phyloP scores from a whole-genome alignment of 2,113 vertebrate genomes.

The Myotis brandtii region DNA sequence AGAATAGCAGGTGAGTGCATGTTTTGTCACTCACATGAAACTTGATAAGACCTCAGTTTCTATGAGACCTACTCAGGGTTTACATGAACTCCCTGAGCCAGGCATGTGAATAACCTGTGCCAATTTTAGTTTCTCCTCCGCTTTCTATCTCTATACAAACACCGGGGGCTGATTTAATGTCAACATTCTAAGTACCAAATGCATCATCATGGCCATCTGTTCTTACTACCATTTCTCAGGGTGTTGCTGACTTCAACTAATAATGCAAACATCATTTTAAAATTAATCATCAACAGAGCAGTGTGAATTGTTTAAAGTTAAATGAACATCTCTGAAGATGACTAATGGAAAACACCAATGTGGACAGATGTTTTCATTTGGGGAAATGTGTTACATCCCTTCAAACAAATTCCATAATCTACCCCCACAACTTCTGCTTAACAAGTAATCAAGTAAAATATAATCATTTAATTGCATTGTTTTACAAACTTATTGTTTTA shows the following conservation, averaged over 20 bases:
- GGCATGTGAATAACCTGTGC: slow-evolving; percentile 46
- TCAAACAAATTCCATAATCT: slow-evolving; percentile 82
- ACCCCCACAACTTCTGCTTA: slow-evolving; percentile 73
- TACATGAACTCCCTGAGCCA: slow-evolving; percentile 19
- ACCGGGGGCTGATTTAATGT: slow-evolving; percentile 58
- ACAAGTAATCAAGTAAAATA: slow-evolving; percentile 76
- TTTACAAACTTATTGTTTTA: slow-evolving; percentile 71
- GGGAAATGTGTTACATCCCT: slow-evolving; percentile 78
- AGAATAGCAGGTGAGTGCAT: background rate
- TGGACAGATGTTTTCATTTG: slow-evolving; percentile 78
- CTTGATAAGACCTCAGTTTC: background rate
- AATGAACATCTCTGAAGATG: slow-evolving; percentile 78
- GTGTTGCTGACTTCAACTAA: slow-evolving; percentile 78
- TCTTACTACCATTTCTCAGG: slow-evolving; percentile 70
- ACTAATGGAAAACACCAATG: slow-evolving; percentile 78
- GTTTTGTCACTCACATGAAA: slow-evolving; percentile 28
- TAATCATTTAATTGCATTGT: slow-evolving; percentile 76
- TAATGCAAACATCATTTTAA: slow-evolving; percentile 77
- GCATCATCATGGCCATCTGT: slow-evolving; percentile 66
- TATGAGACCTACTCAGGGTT: background rate
- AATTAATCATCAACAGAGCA: slow-evolving; percentile 77
- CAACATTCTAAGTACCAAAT: slow-evolving; percentile 70
- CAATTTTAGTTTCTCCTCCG: slow-evolving; percentile 60
- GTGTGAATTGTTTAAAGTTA: slow-evolving; percentile 79
- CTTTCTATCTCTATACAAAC: slow-evolving; percentile 38